phyloP scores from a whole-genome alignment of 2,113 vertebrate species.

The Conger conger region DNA sequence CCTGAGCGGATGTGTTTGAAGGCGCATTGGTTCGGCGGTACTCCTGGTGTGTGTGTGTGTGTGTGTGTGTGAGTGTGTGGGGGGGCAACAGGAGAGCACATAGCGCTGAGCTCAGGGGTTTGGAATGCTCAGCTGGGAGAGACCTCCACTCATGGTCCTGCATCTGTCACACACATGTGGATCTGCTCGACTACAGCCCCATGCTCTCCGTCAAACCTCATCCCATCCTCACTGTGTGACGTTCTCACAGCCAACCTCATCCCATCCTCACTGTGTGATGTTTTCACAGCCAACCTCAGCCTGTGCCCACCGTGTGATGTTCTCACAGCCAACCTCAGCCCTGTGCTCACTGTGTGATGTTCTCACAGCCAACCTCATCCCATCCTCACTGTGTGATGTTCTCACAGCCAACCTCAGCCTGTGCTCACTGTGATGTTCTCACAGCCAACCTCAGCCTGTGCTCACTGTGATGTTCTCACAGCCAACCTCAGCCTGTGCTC shows the following conservation, averaged over 20 bases:
- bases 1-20: not conserved
- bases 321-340: too few relatives aligned
- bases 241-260: not conserved
- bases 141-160: not conserved
- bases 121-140: not conserved
- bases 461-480: too few relatives aligned
- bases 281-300: too few relatives aligned
- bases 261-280: too few relatives aligned
- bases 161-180: constrained; percentile 29
- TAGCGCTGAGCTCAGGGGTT: not conserved
- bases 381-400: not conserved
- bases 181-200: not conserved
- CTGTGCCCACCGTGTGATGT: too few relatives aligned
- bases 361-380: not conserved
- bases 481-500: too few relatives aligned
- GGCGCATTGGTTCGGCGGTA: not conserved
- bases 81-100: not conserved
- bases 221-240: not conserved
- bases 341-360: too few relatives aligned
- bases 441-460: too few relatives aligned
- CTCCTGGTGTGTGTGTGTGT: not conserved
- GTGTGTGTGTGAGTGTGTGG: not conserved
- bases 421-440: not conserved
- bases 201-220: not conserved
- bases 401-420: not conserved